Evolutionary conservation across 2,113 vertebrate genomes (phyloP).

Genomic region (Alethe castanea): DNA sequence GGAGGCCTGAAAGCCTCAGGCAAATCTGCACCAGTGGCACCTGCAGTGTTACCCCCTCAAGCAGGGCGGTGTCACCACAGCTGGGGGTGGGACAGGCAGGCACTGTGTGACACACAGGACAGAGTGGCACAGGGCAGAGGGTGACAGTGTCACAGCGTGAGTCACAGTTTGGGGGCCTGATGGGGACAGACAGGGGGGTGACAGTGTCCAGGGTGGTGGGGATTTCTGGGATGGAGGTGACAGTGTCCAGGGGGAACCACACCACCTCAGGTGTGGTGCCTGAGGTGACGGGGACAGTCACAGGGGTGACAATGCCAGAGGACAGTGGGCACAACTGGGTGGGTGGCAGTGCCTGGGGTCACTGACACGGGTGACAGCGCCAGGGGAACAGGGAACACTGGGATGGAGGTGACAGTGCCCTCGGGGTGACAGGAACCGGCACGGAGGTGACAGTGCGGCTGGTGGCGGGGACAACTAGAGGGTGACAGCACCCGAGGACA

Average conservation of each 20-base stretch:
- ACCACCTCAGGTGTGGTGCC: too few relatives aligned
- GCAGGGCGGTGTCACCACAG: accelerated
- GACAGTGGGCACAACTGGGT: background rate
- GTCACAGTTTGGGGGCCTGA: background rate
- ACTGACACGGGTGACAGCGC: background rate
- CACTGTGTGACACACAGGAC: background rate
- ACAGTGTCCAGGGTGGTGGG: background rate
- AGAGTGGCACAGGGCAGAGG: background rate
- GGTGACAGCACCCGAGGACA: background rate
- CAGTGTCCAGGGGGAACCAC: background rate
- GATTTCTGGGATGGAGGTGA: background rate
- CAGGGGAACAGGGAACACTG: background rate
- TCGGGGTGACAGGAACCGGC: background rate
- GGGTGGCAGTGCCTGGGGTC: too few relatives aligned
- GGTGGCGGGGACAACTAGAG: background rate
- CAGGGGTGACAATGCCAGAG: background rate
- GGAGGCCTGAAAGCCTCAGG: background rate
- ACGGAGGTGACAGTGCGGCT: too few relatives aligned
- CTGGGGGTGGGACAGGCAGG: background rate
- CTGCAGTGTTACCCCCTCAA: background rate
- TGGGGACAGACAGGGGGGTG: too few relatives aligned
- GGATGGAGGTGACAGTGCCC: background rate
- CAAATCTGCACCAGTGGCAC: background rate
- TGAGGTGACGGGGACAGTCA: background rate
- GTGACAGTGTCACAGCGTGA: background rate